Evolutionary conservation across 2,113 vertebrate genomes (phyloP).

Genomic region (Australoheros scitulus): DNA sequence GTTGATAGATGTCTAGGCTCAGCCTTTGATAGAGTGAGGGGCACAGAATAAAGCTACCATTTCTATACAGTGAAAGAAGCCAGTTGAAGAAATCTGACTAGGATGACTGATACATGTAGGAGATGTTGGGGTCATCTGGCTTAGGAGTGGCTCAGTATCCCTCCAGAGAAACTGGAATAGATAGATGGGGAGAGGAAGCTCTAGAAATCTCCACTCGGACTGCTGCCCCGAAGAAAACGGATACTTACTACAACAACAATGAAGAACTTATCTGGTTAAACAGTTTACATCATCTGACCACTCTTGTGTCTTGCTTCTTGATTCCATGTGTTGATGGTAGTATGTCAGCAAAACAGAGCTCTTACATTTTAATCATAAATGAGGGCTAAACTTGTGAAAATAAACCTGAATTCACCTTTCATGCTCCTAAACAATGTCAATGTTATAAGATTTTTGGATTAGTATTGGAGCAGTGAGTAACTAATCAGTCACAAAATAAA

Average conservation of each 20-base stretch:
- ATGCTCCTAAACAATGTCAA: background rate
- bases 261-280: background rate
- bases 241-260: background rate
- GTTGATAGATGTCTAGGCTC: background rate
- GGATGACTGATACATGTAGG: too few relatives aligned
- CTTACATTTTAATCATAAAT: fast-evolving
- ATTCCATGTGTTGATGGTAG: background rate
- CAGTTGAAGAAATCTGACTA: background rate
- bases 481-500: background rate
- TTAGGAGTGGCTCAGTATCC: background rate
- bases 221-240: background rate
- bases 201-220: background rate
- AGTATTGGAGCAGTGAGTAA: background rate
- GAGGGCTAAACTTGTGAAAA: background rate
- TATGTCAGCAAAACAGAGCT: background rate
- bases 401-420: background rate
- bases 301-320: background rate
- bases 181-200: background rate
- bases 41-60: background rate
- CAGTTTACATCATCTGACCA: background rate
- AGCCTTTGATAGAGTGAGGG: background rate
- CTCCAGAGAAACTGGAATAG: background rate
- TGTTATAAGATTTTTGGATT: background rate
- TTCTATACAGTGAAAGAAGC: background rate
- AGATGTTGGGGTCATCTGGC: background rate